Conservation (phyloP, 1,140 invertebrate species). For the Acyrthosiphon pisum region DNA sequence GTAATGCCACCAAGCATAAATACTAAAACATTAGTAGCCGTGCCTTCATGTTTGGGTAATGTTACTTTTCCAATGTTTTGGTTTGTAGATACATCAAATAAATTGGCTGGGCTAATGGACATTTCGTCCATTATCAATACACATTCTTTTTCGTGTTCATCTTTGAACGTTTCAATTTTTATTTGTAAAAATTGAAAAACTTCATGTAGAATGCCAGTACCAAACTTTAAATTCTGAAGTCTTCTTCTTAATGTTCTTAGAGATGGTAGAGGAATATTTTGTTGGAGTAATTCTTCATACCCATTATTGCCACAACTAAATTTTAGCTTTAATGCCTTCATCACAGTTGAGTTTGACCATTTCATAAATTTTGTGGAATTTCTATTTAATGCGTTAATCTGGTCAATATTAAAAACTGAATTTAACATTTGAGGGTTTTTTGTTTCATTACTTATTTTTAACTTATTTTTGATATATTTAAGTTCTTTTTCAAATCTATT, state of each 20-base stretch:
- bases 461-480: background rate
- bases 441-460: background rate
- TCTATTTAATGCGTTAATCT: background rate
- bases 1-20: slow-evolving; percentile 32
- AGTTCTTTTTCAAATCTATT: background rate
- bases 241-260: slow-evolving; percentile 57
- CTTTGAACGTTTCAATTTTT: slow-evolving; percentile 45
- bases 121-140: slow-evolving; percentile 56
- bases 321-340: slow-evolving; percentile 1
- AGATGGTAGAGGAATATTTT: slow-evolving; percentile 53
- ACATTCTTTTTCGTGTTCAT: slow-evolving; percentile 44
- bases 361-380: background rate
- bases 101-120: slow-evolving; percentile 10
- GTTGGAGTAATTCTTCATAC: slow-evolving; percentile 57
- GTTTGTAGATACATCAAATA: background rate
- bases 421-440: background rate
- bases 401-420: slow-evolving; percentile 1
- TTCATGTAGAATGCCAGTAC: slow-evolving; percentile 54
- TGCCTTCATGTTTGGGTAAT: slow-evolving; percentile 22
- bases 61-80: background rate
- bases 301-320: slow-evolving; percentile 38
- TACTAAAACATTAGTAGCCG: slow-evolving; percentile 37
- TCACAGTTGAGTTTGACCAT: background rate
- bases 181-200: slow-evolving; percentile 57
- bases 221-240: slow-evolving; percentile 56